Conservation (phyloP, 1,140 invertebrate species). For the Sitobion miscanthi region DNA sequence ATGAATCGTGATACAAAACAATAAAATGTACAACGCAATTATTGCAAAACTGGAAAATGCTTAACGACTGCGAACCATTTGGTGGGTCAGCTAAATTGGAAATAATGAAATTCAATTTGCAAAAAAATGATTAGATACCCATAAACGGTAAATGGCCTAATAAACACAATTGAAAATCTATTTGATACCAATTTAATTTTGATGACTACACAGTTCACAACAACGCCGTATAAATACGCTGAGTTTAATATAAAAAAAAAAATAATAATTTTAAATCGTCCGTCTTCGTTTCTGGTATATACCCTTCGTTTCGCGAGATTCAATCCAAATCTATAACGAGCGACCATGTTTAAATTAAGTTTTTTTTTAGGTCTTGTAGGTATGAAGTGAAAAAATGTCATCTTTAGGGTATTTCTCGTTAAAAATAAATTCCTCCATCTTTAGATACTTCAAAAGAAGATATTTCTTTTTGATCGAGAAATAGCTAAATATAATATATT, state of each 20-base stretch:
- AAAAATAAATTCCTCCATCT: background rate
- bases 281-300: background rate
- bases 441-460: constrained; percentile 9
- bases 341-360: background rate
- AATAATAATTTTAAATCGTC: background rate
- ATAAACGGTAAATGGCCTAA: background rate
- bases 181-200: background rate
- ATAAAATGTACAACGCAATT: background rate
- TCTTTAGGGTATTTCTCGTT: background rate
- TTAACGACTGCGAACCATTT: background rate
- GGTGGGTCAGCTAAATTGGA: background rate
- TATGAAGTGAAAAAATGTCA: background rate
- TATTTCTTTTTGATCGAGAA: constrained; percentile 29
- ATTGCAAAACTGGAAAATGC: background rate
- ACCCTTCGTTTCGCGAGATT: background rate
- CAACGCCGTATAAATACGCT: background rate
- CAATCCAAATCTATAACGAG: background rate
- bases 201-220: background rate
- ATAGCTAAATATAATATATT: background rate
- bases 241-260: background rate
- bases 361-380: constrained; percentile 3
- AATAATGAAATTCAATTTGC: background rate
- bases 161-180: background rate
- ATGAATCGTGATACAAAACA: background rate
- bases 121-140: background rate